Base-by-base conservation (phyloP, 1,140 invertebrate genomes). In the Orchestia grillus region DNA sequence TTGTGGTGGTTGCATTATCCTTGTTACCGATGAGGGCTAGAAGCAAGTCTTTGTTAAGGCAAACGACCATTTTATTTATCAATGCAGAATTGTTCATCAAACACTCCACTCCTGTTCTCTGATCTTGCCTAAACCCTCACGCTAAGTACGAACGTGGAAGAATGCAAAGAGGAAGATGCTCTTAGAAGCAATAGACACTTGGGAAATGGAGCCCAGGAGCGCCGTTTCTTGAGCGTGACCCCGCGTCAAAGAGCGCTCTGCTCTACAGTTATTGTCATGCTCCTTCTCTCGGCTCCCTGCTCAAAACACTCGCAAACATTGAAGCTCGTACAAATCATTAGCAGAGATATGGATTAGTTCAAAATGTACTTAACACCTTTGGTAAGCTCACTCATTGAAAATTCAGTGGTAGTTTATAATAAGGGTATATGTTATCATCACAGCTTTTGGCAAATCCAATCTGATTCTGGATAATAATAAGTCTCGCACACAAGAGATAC, bases 341-440 rank as follows among this genome's bases (percentile, higher is more conserved):
- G 43, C 92, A 94, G 44, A 94, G 92, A 94, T 94, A 94, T 94
- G 92, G 92, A 94, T 94, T 94, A 94, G 92, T 94, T 94, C 92
- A 94, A 94, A 91, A 94, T 94, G 92, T 94, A 94, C 92, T 94
- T 43, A 94, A 94, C 92, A 94, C 41, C 92, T 94, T 94, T 94
- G 92, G 92, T 94, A 94, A 94, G 92, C 92, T 94, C 92, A 94
- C 92, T 94, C 43, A 94, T 40, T 94, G 92, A 94, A 94, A 47
- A 94, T 94, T 94, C 92, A 44, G 43, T 94, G 92, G 92, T 94
- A 94, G 44, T 94, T 94, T 94, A 94, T 94, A 94, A 94, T 94
- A 94, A 94, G 92, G 92, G 92, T 94, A 94, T 94, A 94, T 94
- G 92, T 94, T 94, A 94, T 94, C 92, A 94, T 94, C 92, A 94